Evolutionary conservation across 1,140 invertebrate genomes (phyloP).

Genomic region (Ladona fulva): DNA sequence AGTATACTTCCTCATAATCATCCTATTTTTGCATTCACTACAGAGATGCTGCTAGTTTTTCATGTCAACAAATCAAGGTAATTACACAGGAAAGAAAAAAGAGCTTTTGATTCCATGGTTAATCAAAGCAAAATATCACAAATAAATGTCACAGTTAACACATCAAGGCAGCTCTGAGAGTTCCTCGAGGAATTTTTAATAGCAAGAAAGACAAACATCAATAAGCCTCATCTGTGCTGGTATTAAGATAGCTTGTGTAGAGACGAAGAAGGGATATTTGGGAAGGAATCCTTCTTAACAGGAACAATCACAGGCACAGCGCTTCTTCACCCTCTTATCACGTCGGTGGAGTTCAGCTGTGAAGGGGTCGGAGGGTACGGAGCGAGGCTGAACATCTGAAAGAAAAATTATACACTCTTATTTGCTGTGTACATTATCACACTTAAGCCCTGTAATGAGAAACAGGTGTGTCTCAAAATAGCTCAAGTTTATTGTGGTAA

Average conservation of each 20-base stretch:
- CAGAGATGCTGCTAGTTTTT: not conserved
- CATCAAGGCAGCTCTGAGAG: not conserved
- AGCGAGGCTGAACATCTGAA: slow-evolving; percentile 12
- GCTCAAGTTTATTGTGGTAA: too few relatives aligned
- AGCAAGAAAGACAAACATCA: not conserved
- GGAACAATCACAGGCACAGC: slow-evolving; percentile 12
- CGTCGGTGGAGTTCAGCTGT: not conserved
- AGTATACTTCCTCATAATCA: not conserved
- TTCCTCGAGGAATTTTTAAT: not conserved
- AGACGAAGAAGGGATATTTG: not conserved
- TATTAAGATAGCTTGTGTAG: not conserved
- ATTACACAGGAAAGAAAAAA: not conserved
- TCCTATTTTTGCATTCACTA: not conserved
- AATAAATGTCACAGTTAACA: not conserved
- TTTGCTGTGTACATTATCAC: too few relatives aligned
- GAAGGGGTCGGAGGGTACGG: not conserved
- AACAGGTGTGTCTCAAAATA: too few relatives aligned
- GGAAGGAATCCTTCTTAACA: not conserved
- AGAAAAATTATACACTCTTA: not conserved
- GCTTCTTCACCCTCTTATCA: not conserved
- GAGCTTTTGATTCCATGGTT: not conserved
- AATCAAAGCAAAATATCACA: not conserved
- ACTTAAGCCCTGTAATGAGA: too few relatives aligned
- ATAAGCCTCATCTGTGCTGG: not conserved
- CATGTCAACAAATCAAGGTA: not conserved